Base-by-base conservation (phyloP, 2,113 vertebrate genomes). In the Tamias sibiricus region DNA sequence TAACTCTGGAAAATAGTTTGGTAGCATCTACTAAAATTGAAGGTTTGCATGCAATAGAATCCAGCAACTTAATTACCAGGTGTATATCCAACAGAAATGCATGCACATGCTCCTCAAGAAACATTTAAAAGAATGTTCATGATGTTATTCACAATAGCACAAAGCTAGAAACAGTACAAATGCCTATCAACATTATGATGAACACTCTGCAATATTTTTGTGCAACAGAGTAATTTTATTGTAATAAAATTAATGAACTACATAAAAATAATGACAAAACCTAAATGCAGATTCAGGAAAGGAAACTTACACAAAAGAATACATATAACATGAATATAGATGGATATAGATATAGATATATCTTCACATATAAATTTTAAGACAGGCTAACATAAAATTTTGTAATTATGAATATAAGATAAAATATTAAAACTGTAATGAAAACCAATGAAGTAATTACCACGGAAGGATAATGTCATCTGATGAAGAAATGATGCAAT, bases 71-170 rank as follows among this genome's bases (percentile, higher is more conserved):
- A 82, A 71, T 40, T 47, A 71, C 26, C 37, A 68, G 42, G 57
- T n/a, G 37, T 54, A 93, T 57, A 66, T 81, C 19, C 32, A 86
- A 82, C 17, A 94, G 49, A 86, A 74, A 80, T 59, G 2, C 1
- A 74, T 84, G 16, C 30, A 30, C 37, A 2, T 74, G 22, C 32
- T 72, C 14, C 20, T 32, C 28, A 88, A 94, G 20, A 92, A 92
- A 89, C 11, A 79, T 85, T 80, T 94, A 74, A 92, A 89, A 68
- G 37, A 84, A 89, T 40, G 37, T 40, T 80, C 35, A 24, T 40
- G 83, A 24, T 17, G 92, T 84, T 62, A 84, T 6, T 85, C 22
- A 68, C n/a, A 92, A 89, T 24, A 71, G 12, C 14, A 14, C 66
- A 69, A 69, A 68, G 11, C 66, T 68, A 68, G 32, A 68, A 35